Evolutionary conservation across 2,113 vertebrate species (phyloP).

Genomic region (Larimichthys polyactis): DNA sequence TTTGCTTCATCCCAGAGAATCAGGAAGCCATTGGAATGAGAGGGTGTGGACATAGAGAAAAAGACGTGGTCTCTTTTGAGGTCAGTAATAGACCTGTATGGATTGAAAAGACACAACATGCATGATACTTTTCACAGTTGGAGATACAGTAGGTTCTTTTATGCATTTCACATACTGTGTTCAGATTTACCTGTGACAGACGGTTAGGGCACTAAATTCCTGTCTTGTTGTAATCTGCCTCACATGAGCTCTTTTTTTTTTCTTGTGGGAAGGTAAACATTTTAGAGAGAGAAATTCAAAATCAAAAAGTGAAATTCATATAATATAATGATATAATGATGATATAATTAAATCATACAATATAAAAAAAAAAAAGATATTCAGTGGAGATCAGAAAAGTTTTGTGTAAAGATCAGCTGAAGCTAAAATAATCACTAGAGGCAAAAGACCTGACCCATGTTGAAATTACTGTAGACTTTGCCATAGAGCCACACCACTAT

Average conservation of each 20-base stretch:
- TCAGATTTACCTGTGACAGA: slow-evolving; percentile 72
- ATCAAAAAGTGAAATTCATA: background rate
- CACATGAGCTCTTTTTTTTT: slow-evolving; percentile 50
- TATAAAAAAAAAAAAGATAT: background rate
- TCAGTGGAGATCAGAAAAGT: background rate
- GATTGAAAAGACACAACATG: background rate
- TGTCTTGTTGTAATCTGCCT: slow-evolving; percentile 12
- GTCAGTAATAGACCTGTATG: slow-evolving; percentile 73
- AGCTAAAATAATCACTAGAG: background rate
- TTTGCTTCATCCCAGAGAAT: slow-evolving; percentile 50
- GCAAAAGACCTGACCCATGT: background rate
- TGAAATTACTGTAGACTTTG: background rate
- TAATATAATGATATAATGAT: too few relatives aligned
- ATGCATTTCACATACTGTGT: background rate
- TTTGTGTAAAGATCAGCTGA: background rate
- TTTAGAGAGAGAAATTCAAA: slow-evolving; percentile 16
- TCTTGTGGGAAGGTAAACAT: slow-evolving; percentile 75
- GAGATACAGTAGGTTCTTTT: background rate
- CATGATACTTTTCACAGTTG: background rate
- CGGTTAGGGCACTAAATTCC: slow-evolving; percentile 38
- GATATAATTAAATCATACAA: background rate
- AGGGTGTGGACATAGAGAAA: slow-evolving; percentile 68
- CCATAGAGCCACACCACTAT: background rate
- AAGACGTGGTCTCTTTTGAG: slow-evolving; percentile 58
- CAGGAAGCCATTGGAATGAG: slow-evolving; percentile 38